Evolutionary conservation across 2,888 invertebrate species (phyloP).

Genomic region (Eupithecia pulchellata): DNA sequence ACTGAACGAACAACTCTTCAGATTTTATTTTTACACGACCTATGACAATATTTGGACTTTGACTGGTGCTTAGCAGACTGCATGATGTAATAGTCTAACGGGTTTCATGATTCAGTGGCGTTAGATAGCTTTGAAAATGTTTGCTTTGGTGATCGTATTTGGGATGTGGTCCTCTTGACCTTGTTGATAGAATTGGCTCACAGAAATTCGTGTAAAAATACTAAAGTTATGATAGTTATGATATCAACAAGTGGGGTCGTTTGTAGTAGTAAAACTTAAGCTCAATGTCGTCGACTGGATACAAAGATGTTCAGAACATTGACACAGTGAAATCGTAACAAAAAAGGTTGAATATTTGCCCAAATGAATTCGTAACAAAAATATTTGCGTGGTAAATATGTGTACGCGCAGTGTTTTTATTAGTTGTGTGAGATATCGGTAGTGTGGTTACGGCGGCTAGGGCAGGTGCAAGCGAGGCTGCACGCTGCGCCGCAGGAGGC

Average conservation of each 20-base stretch:
- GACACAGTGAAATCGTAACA: not conserved
- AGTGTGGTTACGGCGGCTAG: constrained; percentile 64
- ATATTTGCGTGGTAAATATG: constrained; percentile 23
- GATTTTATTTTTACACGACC: constrained; percentile 40
- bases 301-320: not conserved
- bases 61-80: constrained; percentile 33
- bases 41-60: constrained; percentile 51
- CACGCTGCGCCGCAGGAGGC: constrained; percentile 80
- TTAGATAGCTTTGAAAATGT: constrained; percentile 23
- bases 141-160: constrained; percentile 10
- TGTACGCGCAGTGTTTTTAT: constrained; percentile 35
- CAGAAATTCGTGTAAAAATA: constrained; percentile 4
- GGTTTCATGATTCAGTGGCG: constrained; percentile 34
- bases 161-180: not conserved
- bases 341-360: not conserved
- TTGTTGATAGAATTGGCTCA: not conserved
- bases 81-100: constrained; percentile 41
- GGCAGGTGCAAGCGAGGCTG: constrained; percentile 82
- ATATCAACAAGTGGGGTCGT: constrained; percentile 18
- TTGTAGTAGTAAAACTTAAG: not conserved
- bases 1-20: constrained; percentile 27
- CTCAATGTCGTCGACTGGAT: not conserved
- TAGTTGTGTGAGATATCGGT: constrained; percentile 61
- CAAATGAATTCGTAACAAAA: not conserved
- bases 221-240: constrained; percentile 11